Evolutionary conservation across 2,797 vertebrate genomes (phyloP).

Genomic region (Echiichthys vipera): DNA sequence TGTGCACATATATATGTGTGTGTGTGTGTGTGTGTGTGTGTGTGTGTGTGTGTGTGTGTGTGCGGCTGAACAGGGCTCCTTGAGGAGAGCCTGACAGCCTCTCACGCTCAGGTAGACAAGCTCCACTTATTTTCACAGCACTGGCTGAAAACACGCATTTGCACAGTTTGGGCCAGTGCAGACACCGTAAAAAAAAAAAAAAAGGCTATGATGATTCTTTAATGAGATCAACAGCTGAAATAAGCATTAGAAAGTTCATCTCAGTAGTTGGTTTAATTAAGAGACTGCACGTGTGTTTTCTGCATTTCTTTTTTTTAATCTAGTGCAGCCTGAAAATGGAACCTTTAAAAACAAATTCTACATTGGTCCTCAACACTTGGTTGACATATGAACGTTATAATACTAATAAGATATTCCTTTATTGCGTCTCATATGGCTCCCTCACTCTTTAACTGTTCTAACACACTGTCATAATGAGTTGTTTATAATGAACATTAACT

Average conservation of each 20-base stretch:
- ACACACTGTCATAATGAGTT: not conserved
- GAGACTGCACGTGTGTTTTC: too few species aligned
- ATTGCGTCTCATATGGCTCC: not conserved
- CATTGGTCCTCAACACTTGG: too few species aligned
- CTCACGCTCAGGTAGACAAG: conserved; percentile 73
- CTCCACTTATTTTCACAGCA: conserved; percentile 63
- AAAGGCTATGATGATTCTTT: not conserved
- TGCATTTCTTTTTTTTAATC: too few species aligned
- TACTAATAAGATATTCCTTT: not conserved
- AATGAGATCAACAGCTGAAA: too few species aligned
- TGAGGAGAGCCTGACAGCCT: conserved; percentile 62
- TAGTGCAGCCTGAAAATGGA: too few species aligned
- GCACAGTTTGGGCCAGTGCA: conserved; percentile 52
- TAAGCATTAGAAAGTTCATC: not conserved
- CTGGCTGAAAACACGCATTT: conserved; percentile 26
- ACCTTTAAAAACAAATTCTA: too few species aligned
- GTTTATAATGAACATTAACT: not conserved
- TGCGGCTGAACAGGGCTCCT: conserved; percentile 58
- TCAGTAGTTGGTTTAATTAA: too few species aligned
- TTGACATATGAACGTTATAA: too few species aligned
- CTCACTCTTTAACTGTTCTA: not conserved
- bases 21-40: conserved; percentile 18
- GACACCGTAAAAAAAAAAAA: conserved; percentile 40
- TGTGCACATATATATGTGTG: conserved; percentile 3
- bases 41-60: conserved; percentile 23